Percentiles rank a stretch among this genome's conserved stretches.
phyloP scores from a whole-genome alignment of 2,888 invertebrate genomes.

The Xestia ashworthii region DNA sequence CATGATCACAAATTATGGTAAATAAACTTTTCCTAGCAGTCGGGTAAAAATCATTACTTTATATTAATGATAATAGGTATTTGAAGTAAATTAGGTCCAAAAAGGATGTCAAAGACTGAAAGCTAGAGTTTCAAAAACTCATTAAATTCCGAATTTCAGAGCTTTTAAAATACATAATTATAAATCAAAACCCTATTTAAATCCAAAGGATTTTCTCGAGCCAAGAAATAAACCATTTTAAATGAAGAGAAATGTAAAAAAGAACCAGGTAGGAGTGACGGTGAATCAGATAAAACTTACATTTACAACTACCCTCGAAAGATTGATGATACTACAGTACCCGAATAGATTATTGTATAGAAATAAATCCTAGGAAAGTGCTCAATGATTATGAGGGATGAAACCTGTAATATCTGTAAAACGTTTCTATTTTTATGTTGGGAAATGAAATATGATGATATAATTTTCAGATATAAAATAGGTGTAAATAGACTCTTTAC shows the following conservation, averaged over 20 bases:
- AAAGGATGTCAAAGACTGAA: neutral
- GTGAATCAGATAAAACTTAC: conserved; percentile 53
- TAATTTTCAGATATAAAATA: no score
- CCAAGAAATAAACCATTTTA: conserved; percentile 49
- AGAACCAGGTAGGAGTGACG: conserved; percentile 38
- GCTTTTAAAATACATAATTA: conserved; percentile 12
- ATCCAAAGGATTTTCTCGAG: conserved; percentile 21
- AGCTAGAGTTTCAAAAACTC: conserved; percentile 4
- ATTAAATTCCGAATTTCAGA: neutral
- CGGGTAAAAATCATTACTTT: neutral
- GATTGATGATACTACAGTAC: conserved; percentile 49
- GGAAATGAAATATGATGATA: neutral
- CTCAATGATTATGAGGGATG: conserved; percentile 22
- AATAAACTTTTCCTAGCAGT: neutral
- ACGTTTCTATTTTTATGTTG: neutral
- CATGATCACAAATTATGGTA: neutral
- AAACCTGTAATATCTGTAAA: conserved; percentile 1
- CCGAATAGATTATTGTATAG: conserved; percentile 33
- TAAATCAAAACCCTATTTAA: conserved; percentile 20
- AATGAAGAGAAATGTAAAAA: conserved; percentile 57
- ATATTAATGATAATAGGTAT: neutral
- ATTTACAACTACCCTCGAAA: conserved; percentile 52
- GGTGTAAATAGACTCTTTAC: no score
- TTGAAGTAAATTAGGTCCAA: neutral
- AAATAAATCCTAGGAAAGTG: conserved; percentile 33